Conservation (phyloP, 2,888 invertebrate species). For the Rotaria socialis region DNA sequence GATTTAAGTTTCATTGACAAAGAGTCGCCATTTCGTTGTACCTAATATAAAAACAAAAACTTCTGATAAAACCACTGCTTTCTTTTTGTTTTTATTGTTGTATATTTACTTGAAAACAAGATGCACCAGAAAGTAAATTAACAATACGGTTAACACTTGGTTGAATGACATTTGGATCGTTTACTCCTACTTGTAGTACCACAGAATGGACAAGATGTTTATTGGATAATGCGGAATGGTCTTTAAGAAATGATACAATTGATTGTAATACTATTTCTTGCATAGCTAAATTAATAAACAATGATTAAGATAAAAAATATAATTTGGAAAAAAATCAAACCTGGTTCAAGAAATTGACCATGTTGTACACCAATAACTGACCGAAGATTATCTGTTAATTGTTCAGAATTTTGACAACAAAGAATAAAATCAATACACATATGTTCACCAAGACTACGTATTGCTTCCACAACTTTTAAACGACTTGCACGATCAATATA, state of each 20-base stretch:
- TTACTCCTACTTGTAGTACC: slow-evolving; percentile 78
- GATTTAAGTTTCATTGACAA: slow-evolving; percentile 95
- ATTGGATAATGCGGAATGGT: slow-evolving; percentile 64
- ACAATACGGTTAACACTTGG: slow-evolving; percentile 98
- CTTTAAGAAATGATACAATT: neutral
- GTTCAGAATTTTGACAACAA: neutral
- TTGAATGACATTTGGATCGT: slow-evolving; percentile 84
- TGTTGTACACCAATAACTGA: neutral
- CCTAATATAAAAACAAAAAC: slow-evolving; percentile 62
- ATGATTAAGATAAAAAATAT: too few relatives aligned
- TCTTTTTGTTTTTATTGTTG: too few relatives aligned
- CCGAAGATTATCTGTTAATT: neutral
- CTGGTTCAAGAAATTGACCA: neutral
- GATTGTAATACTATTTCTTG: neutral
- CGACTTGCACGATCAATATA: neutral
- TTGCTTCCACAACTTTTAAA: neutral
- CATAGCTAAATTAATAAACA: neutral
- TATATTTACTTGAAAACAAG: slow-evolving; percentile 81
- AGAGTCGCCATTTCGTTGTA: slow-evolving; percentile 91
- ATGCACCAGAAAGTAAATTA: slow-evolving; percentile 90
- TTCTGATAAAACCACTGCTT: neutral
- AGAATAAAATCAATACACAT: neutral
- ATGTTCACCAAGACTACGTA: neutral
- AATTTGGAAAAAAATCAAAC: neutral
- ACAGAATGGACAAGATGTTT: slow-evolving; percentile 87